Percentiles rank a stretch among this genome's conserved stretches.
Evolutionary conservation across 1,140 invertebrate species (phyloP).

Genomic region (Arion vulgaris): DNA sequence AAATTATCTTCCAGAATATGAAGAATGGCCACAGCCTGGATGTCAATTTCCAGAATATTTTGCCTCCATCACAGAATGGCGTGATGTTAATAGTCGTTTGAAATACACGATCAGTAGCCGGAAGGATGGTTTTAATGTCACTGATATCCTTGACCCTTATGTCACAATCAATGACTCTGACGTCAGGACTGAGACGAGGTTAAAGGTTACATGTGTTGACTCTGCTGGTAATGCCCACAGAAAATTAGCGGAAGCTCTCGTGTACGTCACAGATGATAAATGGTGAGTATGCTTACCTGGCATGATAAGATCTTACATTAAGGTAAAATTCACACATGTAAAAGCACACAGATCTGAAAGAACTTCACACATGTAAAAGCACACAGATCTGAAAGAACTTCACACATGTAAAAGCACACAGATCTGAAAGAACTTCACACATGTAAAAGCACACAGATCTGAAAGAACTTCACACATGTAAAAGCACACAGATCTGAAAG

Average conservation of each 20-base stretch:
- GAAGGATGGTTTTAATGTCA: background rate
- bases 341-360: no score
- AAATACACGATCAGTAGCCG: background rate
- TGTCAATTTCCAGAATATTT: constrained; percentile 18
- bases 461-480: no score
- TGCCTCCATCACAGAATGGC: background rate
- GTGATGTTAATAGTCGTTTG: constrained; percentile 16
- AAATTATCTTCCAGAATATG: background rate
- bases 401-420: no score
- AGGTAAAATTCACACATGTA: no score
- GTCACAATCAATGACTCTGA: background rate
- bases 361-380: no score
- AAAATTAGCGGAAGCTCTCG: background rate
- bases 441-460: no score
- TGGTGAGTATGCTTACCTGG: constrained; percentile 15
- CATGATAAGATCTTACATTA: no score
- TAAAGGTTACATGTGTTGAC: constrained; percentile 11
- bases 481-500: no score
- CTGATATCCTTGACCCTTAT: constrained; percentile 14
- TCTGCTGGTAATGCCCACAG: background rate
- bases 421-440: no score
- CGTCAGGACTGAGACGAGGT: constrained; percentile 3
- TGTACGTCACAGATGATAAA: constrained; percentile 30
- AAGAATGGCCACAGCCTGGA: background rate
- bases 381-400: no score